These are phyloP conservation scores for Cloeon dipterum DNA, from an alignment of 2,888 invertebrate species.

Conservation along the genomic window DNA sequence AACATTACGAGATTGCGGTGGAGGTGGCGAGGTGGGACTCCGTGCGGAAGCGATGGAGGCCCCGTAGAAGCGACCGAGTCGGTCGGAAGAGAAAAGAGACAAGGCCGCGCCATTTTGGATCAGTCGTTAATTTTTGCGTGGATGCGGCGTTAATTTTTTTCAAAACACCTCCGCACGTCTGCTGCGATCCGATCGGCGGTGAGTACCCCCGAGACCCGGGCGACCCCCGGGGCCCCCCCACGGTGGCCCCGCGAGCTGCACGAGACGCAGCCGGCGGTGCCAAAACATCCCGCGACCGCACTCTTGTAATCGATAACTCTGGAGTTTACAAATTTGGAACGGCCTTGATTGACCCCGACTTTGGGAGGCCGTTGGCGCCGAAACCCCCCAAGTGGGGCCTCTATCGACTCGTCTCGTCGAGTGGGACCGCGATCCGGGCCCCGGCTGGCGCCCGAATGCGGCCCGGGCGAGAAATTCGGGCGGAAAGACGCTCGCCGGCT, in stretches of 20 bases:
- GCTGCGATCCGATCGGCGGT: no score
- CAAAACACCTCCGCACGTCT: constrained; percentile 1
- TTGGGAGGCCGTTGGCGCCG: constrained; percentile 17
- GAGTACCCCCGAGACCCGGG: no score
- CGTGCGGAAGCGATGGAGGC: no score
- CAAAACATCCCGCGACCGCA: constrained; percentile 10
- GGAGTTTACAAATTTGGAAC: constrained; percentile 25
- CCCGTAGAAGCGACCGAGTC: no score
- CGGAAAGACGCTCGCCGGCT: no score
- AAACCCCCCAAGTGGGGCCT: constrained; percentile 19
- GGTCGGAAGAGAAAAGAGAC: constrained; percentile 11
- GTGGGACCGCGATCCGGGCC: no score
- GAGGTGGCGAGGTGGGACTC: no score
- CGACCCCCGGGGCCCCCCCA: no score
- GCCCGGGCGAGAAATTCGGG: no score
- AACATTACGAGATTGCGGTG: no score
- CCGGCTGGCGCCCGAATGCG: no score
- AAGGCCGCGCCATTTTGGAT: constrained; percentile 34
- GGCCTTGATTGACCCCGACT: constrained; percentile 25
- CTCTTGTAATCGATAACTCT: constrained; percentile 24
- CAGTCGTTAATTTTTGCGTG: constrained; percentile 31
- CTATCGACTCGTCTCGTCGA: neutral
- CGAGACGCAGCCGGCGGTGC: constrained; percentile 2
- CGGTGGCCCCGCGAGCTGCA: no score
- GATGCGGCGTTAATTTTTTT: constrained; percentile 17